Evolutionary conservation across 2,888 invertebrate species (phyloP).

Genomic region (Eupsilia transversa): DNA sequence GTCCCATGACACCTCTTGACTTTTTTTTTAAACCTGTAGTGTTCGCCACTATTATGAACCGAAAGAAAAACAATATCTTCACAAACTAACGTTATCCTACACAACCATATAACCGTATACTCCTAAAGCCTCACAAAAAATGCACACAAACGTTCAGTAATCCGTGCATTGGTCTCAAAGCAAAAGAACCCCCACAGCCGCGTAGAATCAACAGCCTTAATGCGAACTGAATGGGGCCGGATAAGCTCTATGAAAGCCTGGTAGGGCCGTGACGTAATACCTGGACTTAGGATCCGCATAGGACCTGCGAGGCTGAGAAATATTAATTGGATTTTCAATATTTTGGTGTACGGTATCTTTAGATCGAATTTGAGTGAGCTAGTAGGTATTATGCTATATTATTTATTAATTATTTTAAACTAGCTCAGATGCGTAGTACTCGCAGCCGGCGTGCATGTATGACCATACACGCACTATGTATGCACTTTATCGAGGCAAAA

Average conservation of each 20-base stretch:
- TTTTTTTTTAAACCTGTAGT: background rate
- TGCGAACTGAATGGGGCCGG: slow-evolving; percentile 48
- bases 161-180: slow-evolving; percentile 47
- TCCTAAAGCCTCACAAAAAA: slow-evolving; percentile 35
- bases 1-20: too few species aligned
- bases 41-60: background rate
- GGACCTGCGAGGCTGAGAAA: background rate
- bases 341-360: background rate
- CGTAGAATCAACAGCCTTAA: slow-evolving; percentile 54
- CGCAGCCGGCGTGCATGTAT: too few species aligned
- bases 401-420: background rate
- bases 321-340: slow-evolving; percentile 42
- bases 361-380: background rate
- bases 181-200: slow-evolving; percentile 30
- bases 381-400: too few species aligned
- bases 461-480: too few species aligned
- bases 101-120: background rate
- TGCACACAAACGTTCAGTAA: slow-evolving; percentile 42
- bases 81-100: background rate
- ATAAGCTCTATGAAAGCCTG: slow-evolving; percentile 40
- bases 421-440: too few species aligned
- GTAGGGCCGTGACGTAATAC: slow-evolving; percentile 31
- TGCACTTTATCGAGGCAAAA: too few species aligned
- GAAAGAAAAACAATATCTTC: background rate
- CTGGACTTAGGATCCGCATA: slow-evolving; percentile 12